A percentile compares a stretch with the other conserved stretches of the same genome.
Conservation (phyloP, 2,797 vertebrate species). For the Tachyglossus aculeatus region DNA sequence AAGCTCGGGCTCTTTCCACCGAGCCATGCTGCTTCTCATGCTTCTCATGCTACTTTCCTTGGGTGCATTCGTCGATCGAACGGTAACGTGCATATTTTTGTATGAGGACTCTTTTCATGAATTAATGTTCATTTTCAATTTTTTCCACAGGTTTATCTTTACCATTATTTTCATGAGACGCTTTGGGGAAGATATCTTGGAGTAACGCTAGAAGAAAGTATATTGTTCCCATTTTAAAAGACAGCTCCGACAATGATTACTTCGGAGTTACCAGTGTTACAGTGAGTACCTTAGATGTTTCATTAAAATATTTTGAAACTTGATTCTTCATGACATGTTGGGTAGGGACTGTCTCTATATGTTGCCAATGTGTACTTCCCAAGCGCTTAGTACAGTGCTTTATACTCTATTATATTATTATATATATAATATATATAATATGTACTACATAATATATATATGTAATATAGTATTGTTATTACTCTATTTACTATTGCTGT, state of each 20-base stretch:
- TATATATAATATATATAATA: no score
- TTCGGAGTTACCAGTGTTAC: conserved; percentile 95
- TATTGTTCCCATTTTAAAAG: conserved; percentile 64
- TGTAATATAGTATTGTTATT: no score
- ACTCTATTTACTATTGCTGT: no score
- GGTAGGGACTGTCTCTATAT: no score
- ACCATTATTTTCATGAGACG: conserved; percentile 56
- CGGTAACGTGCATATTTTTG: background rate
- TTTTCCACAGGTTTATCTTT: conserved; percentile 69
- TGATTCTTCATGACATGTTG: background rate
- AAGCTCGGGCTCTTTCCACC: no score
- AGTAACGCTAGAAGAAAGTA: conserved; percentile 60
- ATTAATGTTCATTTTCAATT: conserved; percentile 13
- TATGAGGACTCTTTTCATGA: conserved; percentile 7
- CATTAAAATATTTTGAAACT: background rate
- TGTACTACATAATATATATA: no score
- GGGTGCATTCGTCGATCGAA: no score
- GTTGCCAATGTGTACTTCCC: no score
- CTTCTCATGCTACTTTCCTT: no score
- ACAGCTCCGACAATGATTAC: conserved; percentile 90
- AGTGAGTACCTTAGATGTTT: conserved; percentile 82
- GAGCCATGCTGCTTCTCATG: no score
- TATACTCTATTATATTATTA: no score
- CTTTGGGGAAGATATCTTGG: conserved; percentile 47
- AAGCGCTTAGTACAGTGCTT: no score